A percentile compares a stretch with the other conserved stretches of the same genome.
phyloP scores from a whole-genome alignment of 2,797 vertebrate species.

The Scolopax bukidnonensis region DNA sequence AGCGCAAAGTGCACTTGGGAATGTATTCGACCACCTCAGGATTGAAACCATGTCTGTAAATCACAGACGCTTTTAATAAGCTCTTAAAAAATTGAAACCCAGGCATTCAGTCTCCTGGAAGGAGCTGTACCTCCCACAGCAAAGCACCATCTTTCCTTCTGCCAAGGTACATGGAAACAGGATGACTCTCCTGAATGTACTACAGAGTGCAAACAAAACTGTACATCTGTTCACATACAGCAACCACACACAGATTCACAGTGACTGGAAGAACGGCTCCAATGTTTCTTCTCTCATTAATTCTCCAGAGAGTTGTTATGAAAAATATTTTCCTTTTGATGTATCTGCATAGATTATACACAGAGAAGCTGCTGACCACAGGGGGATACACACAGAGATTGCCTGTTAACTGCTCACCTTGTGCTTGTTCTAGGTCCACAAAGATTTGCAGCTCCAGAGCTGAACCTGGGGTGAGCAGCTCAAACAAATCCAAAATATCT shows the following conservation, averaged over 20 bases:
- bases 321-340: constrained; percentile 22
- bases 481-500: constrained; percentile 28
- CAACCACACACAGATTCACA: not conserved
- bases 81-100: not conserved
- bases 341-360: not conserved
- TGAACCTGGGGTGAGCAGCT: not conserved
- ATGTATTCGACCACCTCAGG: accelerated
- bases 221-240: not conserved
- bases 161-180: not conserved
- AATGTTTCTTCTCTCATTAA: not conserved
- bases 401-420: not conserved
- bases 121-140: not conserved
- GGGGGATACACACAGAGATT: not conserved
- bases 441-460: not conserved
- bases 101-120: not conserved
- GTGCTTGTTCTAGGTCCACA: not conserved
- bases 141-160: not conserved
- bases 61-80: not conserved
- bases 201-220: not conserved
- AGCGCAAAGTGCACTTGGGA: not conserved
- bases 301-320: not conserved
- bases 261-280: not conserved
- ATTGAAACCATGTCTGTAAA: not conserved
- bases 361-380: not conserved
- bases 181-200: not conserved